These are phyloP conservation scores for Panonychus citri DNA, from an alignment of 1,140 invertebrate genomes.

Conservation along the genomic window DNA sequence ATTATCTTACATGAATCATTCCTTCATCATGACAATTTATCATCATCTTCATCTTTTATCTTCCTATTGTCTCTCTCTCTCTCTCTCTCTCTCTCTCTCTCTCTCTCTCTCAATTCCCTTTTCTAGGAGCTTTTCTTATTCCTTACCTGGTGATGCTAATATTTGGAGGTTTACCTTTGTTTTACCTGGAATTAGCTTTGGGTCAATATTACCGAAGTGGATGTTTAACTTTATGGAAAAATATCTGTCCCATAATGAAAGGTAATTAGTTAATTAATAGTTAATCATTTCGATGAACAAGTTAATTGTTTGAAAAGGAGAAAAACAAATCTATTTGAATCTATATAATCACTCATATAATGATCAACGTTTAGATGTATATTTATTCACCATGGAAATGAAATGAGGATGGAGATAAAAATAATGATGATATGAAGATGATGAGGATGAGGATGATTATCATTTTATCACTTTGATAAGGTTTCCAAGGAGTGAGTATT, in stretches of 20 bases:
- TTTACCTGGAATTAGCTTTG: constrained; percentile 78
- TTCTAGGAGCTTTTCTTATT: constrained; percentile 68
- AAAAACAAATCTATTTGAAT: no score
- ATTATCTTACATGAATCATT: no score
- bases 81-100: neutral
- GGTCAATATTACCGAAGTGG: constrained; percentile 78
- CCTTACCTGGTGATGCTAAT: constrained; percentile 75
- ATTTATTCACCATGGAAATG: no score
- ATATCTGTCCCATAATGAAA: constrained; percentile 87
- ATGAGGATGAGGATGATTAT: no score
- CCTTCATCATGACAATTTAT: neutral
- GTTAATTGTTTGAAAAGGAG: no score
- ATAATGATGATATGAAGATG: neutral
- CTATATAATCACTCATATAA: no score
- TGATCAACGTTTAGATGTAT: no score
- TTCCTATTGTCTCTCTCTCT: neutral
- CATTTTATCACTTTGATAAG: no score
- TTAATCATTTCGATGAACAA: no score
- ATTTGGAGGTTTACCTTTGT: constrained; percentile 71
- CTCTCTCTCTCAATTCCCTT: neutral
- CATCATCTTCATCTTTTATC: no score
- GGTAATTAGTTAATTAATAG: no score
- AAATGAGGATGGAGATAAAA: neutral
- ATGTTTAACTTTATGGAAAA: constrained; percentile 75
- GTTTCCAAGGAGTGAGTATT: no score